Evolutionary conservation across 2,888 invertebrate species (phyloP), one percentile per base, ranked within the genome.

Genomic region (Marasmarcha lunaedactyla): DNA sequence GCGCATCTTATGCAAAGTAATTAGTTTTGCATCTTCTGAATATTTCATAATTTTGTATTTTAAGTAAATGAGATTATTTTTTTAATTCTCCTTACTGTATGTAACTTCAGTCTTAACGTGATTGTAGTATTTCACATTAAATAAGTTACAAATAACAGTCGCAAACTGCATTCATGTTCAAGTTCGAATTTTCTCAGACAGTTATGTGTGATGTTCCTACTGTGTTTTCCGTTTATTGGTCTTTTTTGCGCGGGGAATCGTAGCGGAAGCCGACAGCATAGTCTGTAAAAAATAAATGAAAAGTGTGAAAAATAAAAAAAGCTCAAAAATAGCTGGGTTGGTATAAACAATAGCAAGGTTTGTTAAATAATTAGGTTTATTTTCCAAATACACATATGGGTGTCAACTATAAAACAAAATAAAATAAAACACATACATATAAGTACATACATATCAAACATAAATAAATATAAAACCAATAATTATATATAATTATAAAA

Each of bases 161-260:
- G 7, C 3, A 20, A 7, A 20, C 20, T 20, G 20, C 7, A 7
- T 20, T 20, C 7, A 20, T 20, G 3, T 30, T 11, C 30, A 11
- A n/a, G 3, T 30, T 4, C n/a, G 30, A n/a, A n/a, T n/a, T n/a
- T n/a, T n/a, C n/a, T n/a, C n/a, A n/a, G n/a, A n/a, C n/a, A n/a
- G n/a, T n/a, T 30, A 11, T 30, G 30, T 11, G 4, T n/a, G 10
- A 7, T 30, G 42, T 42, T 38, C 40, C 56, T 73, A 81, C 60
- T 79, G 79, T 40, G 81, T 87, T 85, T 90, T 90, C 84, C 90
- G 89, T 85, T 90, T 91, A 66, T 84, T 86, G 46, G 88, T 71
- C 73, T 90, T 90, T 85, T 90, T 90, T 81, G 86, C 87, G 68
- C 90, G 87, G 52, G 91, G 91, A 52, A 91, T 84, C 52, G 91